These are phyloP conservation scores for Pteromalus puparum DNA, from an alignment of 1,140 invertebrate species.

Conservation along the genomic window DNA sequence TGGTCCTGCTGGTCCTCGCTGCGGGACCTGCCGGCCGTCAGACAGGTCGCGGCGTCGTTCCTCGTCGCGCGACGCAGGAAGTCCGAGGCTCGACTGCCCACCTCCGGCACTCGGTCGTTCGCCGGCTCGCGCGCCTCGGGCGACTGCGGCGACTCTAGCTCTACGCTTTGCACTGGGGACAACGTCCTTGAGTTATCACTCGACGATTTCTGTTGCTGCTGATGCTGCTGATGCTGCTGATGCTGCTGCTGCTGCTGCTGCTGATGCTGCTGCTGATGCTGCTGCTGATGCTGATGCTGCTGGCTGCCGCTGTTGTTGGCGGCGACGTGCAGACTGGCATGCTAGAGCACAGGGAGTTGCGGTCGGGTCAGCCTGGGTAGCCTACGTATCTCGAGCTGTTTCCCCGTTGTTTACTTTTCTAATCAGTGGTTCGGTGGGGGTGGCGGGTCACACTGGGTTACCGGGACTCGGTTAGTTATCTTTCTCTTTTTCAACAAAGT, in stretches of 20 bases:
- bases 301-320: too few species aligned
- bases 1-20: neutral
- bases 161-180: conserved; percentile 67
- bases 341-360: conserved; percentile 45
- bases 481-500: neutral
- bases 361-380: neutral
- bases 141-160: conserved; percentile 55
- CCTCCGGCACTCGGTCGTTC: conserved; percentile 5
- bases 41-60: neutral
- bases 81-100: conserved; percentile 6
- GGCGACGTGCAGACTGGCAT: neutral
- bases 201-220: conserved; percentile 44
- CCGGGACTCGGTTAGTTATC: too few species aligned
- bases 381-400: neutral
- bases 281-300: conserved; percentile 35
- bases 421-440: neutral
- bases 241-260: conserved; percentile 12
- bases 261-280: conserved; percentile 49
- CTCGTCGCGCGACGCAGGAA: neutral
- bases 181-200: conserved; percentile 66
- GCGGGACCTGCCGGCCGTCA: neutral
- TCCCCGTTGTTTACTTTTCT: neutral
- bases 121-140: conserved; percentile 41
- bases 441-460: neutral
- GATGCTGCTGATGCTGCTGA: conserved; percentile 57